phyloP scores from a whole-genome alignment of 2,113 vertebrate species.

The Myrmophylax atrothorax region DNA sequence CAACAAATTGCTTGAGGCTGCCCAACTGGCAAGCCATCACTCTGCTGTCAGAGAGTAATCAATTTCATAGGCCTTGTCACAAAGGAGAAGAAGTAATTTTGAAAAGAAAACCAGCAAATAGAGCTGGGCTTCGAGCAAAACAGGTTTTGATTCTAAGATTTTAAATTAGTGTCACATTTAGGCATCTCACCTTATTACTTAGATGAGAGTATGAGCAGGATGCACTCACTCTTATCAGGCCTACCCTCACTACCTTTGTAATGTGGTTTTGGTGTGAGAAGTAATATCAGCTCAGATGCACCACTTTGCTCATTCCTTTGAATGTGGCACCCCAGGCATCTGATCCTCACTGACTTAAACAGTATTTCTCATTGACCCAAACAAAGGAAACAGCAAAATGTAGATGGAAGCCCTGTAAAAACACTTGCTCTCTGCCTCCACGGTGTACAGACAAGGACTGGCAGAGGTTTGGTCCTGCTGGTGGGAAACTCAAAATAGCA shows the following conservation, averaged over 20 bases:
- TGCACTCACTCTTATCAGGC: rapidly evolving
- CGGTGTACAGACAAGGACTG: not conserved
- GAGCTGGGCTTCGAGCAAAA: not conserved
- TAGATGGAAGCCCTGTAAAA: not conserved
- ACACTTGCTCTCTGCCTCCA: not conserved
- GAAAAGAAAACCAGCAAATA: not conserved
- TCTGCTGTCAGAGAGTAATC: not conserved
- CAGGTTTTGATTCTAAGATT: not conserved
- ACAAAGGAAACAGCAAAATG: rapidly evolving
- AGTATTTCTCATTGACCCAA: not conserved
- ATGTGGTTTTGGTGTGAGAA: not conserved
- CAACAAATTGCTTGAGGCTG: not conserved
- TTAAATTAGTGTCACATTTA: not conserved
- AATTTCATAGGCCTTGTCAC: not conserved
- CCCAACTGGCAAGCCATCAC: not conserved
- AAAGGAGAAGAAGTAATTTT: not conserved
- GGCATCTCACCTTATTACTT: rapidly evolving
- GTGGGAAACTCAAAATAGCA: not conserved
- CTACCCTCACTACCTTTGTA: not conserved
- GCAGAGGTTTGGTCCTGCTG: not conserved
- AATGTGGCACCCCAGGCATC: not conserved
- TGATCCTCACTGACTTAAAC: not conserved
- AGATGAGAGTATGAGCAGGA: not conserved
- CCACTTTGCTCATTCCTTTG: not conserved
- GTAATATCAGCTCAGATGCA: not conserved